phyloP scores from a whole-genome alignment of 1,140 invertebrate species.

The Physella acuta region DNA sequence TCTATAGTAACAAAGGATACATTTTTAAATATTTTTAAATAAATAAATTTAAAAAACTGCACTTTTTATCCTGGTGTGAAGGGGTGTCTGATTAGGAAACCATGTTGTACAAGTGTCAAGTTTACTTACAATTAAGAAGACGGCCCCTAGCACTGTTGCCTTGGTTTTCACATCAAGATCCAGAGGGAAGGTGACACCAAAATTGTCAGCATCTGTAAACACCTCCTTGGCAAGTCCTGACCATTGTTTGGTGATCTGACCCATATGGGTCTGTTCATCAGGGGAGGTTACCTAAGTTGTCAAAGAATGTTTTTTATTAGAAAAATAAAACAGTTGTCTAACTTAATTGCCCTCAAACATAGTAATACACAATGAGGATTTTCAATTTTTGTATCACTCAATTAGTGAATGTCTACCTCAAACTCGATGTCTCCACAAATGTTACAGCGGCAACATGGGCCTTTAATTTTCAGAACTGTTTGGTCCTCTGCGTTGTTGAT shows the following conservation, averaged over 20 bases:
- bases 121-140: constrained; percentile 62
- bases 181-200: constrained; percentile 76
- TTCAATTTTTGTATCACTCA: no score
- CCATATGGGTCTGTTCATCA: constrained; percentile 67
- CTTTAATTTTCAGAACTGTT: constrained; percentile 78
- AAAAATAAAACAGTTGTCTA: not conserved
- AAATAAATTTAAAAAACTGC: no score
- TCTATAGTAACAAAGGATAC: no score
- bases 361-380: no score
- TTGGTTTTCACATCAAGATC: constrained; percentile 82
- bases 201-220: constrained; percentile 77
- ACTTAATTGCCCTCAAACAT: no score
- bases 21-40: no score
- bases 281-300: constrained; percentile 65
- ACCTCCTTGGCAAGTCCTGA: constrained; percentile 70
- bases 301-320: no score
- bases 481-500: constrained; percentile 77
- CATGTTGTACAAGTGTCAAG: no score
- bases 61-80: no score
- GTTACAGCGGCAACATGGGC: constrained; percentile 78
- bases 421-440: constrained; percentile 80
- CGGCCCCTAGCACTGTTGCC: constrained; percentile 74
- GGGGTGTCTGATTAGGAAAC: no score
- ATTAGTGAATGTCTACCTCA: no score
- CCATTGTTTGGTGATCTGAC: constrained; percentile 79